Evolutionary conservation across 2,113 vertebrate species (phyloP).

Genomic region (Crotalus tigris): DNA sequence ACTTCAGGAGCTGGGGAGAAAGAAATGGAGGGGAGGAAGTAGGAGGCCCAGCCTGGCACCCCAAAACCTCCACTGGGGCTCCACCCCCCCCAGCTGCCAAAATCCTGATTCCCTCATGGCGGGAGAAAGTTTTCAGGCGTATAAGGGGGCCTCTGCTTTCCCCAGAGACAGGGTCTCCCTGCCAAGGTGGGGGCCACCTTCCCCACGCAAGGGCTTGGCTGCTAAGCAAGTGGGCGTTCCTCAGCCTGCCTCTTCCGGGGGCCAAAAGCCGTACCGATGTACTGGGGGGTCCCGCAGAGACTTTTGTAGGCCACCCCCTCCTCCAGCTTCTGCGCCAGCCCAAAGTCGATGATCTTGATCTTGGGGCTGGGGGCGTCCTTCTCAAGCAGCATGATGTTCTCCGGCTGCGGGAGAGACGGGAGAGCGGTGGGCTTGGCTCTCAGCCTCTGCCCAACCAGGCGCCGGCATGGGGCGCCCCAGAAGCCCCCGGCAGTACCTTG

Average conservation of each 20-base stretch:
- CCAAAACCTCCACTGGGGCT: not conserved
- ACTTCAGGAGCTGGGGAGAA: constrained; percentile 69
- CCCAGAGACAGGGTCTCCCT: not conserved
- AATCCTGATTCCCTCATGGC: too few relatives aligned
- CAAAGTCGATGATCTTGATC: constrained; percentile 80
- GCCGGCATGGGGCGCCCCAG: fast-evolving
- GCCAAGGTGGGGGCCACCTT: not conserved
- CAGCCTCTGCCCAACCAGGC: not conserved
- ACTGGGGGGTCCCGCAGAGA: constrained; percentile 82
- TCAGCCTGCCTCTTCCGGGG: not conserved
- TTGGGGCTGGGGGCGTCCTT: constrained; percentile 59
- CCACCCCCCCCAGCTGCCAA: not conserved
- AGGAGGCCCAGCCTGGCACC: not conserved
- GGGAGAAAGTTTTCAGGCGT: not conserved
- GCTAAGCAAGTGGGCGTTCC: not conserved
- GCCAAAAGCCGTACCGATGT: constrained; percentile 71
- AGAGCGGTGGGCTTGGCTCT: not conserved
- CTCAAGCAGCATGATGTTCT: constrained; percentile 78
- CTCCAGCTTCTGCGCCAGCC: constrained; percentile 70
- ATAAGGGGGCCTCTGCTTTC: not conserved
- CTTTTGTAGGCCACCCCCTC: constrained; percentile 68
- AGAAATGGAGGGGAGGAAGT: fast-evolving
- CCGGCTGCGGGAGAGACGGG: constrained; percentile 60
- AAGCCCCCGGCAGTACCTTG: constrained; percentile 35
- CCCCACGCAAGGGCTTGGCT: not conserved